Base-by-base conservation (phyloP, 2,888 invertebrate species). In the Punctoribates punctum region DNA sequence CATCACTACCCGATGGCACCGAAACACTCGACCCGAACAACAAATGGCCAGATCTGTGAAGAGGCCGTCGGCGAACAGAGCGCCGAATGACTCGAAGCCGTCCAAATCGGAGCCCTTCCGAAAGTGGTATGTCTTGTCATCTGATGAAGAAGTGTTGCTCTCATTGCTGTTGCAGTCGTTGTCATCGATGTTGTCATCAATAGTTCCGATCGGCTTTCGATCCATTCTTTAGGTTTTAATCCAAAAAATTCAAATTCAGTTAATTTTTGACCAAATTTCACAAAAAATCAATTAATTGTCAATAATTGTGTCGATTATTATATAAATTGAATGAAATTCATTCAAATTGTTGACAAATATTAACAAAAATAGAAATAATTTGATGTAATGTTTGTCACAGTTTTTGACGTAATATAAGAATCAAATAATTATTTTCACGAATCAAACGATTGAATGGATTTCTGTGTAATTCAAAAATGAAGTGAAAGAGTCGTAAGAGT, bases 1-100 rank as follows among this genome's bases (percentile, higher is more conserved):
- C 76, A 76, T 76, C 23, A 76, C 76, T n/a, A 76, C 76, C 25
- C 76, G 76, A 62, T 76, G 76, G 54, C 76, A 76, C 11, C 73
- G 72, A 27, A 76, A 76, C 29, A 76, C 73, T n/a, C 54, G 72
- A n/a, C 73, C 76, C 57, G 73, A 15, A 46, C 76, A 76, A 62
- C 76, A 76, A 15, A 76, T 76, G 34, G 73, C 76, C 73, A 76
- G 38, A 62, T 76, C 76, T 13, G 76, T 76, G 73, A 76, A 76
- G 17, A 76, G 34, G 27, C 73, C 73, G 60, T 76, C 73, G 8
- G 76, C 76, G 23, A 60, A 76, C 11, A 76, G 54, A 0, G 76
- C 72, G n/a, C 76, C 57, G 8, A 76, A 62, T 27, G 76, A 34
- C 60, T 76, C 76, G 42, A 76, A 76, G 9, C 72, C 72, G n/a